Percentiles rank a stretch among this genome's conserved stretches.
Evolutionary conservation across 37 sponge, comb jelly and placozoan species (phyloP).

Genomic region (Halichondria panicea): DNA sequence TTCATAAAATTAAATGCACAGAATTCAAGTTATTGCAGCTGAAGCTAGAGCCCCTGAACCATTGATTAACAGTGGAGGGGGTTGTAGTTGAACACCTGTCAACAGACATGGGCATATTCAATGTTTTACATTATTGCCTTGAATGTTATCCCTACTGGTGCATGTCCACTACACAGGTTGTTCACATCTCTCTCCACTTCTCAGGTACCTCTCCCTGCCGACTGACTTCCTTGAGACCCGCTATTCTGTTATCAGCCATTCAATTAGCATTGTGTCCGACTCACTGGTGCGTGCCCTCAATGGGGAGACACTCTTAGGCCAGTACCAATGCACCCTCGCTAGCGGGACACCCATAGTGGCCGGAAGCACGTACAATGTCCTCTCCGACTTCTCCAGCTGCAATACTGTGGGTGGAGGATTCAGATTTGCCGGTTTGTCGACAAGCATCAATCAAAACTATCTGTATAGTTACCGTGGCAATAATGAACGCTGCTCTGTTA

Average conservation of each 20-base stretch:
- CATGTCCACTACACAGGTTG: too few species aligned
- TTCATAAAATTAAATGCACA: too few species aligned
- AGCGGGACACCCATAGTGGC: conserved; percentile 14
- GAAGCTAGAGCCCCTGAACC: too few species aligned
- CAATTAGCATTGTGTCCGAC: conserved; percentile 39
- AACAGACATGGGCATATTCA: too few species aligned
- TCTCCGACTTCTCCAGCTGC: conserved; percentile 53
- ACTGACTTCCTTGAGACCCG: conserved; percentile 38
- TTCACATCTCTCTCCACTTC: neutral
- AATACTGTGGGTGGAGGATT: conserved; percentile 69
- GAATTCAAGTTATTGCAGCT: too few species aligned
- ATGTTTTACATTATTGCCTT: too few species aligned
- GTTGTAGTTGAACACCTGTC: too few species aligned
- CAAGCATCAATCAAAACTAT: conserved; percentile 39
- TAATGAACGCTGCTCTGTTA: conserved; percentile 64
- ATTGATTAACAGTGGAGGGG: too few species aligned
- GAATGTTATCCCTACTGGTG: too few species aligned
- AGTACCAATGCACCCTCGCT: conserved; percentile 45
- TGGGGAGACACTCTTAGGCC: conserved; percentile 53
- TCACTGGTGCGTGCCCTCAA: conserved; percentile 65
- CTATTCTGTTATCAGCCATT: conserved; percentile 14
- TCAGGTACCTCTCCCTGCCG: conserved; percentile 54
- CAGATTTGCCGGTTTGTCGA: conserved; percentile 44
- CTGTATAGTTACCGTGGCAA: conserved; percentile 42
- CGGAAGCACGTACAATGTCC: conserved; percentile 28